These are phyloP conservation scores for Heterotilapia buettikoferi DNA, from an alignment of 2,113 vertebrate genomes.

Conservation along the genomic window DNA sequence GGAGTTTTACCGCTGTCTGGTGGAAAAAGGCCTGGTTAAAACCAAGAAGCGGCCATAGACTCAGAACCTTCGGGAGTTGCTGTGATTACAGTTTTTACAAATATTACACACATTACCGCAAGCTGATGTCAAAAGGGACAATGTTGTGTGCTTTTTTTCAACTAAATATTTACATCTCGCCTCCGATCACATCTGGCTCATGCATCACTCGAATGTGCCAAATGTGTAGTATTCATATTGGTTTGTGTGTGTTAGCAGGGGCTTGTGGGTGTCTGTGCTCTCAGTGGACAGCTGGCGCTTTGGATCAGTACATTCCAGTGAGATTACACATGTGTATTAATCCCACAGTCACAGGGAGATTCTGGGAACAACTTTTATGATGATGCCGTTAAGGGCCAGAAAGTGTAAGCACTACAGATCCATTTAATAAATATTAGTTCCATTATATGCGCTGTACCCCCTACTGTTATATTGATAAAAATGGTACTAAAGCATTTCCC, in stretches of 20 bases:
- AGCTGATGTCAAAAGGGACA: not conserved
- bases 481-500: not conserved
- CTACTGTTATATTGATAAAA: not conserved
- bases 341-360: conserved; percentile 38
- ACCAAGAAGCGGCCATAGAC: conserved; percentile 85
- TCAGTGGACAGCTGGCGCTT: conserved; percentile 46
- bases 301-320: conserved; percentile 53
- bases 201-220: not conserved
- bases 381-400: conserved; percentile 10
- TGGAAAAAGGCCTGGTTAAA: conserved; percentile 98
- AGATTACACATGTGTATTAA: conserved; percentile 70
- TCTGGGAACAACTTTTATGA: conserved; percentile 46
- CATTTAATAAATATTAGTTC: conserved; percentile 7
- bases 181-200: not conserved
- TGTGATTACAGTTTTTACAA: not conserved
- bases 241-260: conserved; percentile 4
- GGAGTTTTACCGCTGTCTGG: conserved; percentile 98
- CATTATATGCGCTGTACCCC: not conserved
- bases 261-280: conserved; percentile 6
- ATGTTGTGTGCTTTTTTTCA: not conserved
- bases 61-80: not conserved
- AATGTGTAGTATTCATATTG: not conserved
- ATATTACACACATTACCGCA: not conserved
- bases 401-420: not conserved
- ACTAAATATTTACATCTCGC: not conserved